Conservation (phyloP, 2,797 vertebrate genomes). For the Ptychobarbus kaznakovi region DNA sequence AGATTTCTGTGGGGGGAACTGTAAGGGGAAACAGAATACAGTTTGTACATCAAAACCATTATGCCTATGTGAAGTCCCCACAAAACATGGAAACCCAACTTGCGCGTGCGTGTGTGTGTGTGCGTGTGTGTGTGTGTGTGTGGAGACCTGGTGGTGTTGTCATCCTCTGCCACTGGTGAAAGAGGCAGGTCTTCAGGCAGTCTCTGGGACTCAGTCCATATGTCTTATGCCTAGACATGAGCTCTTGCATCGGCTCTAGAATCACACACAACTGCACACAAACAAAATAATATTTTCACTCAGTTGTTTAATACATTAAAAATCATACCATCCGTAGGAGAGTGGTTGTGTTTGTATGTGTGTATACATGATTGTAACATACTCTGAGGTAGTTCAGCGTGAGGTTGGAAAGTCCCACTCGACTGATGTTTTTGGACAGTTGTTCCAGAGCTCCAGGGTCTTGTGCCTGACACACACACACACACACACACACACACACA, state of each 20-base stretch:
- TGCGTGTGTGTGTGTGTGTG: not conserved
- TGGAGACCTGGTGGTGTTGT: slow-evolving; percentile 92
- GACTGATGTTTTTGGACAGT: slow-evolving; percentile 99
- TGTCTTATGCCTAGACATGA: slow-evolving; percentile 99
- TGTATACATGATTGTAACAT: slow-evolving; percentile 69
- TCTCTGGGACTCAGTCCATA: slow-evolving; percentile 99
- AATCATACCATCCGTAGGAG: not conserved
- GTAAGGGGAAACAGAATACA: not conserved
- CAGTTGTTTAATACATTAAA: not conserved
- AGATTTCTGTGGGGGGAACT: not conserved
- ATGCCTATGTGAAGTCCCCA: not conserved
- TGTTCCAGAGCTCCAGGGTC: slow-evolving; percentile 99
- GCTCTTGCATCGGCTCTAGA: slow-evolving; percentile 99
- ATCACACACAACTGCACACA: slow-evolving; percentile 93
- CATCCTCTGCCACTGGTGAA: slow-evolving; percentile 99
- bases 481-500: slow-evolving; percentile 32
- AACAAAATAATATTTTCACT: not conserved
- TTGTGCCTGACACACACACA: slow-evolving; percentile 83
- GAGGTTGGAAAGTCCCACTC: slow-evolving; percentile 98
- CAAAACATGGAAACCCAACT: not conserved
- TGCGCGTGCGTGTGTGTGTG: not conserved
- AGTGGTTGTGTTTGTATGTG: slow-evolving; percentile 11
- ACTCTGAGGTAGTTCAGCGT: slow-evolving; percentile 99
- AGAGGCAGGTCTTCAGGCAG: slow-evolving; percentile 99
- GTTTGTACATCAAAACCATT: not conserved